Conservation (phyloP, 2,888 invertebrate genomes). For the Lepeophtheirus nordmannii region DNA sequence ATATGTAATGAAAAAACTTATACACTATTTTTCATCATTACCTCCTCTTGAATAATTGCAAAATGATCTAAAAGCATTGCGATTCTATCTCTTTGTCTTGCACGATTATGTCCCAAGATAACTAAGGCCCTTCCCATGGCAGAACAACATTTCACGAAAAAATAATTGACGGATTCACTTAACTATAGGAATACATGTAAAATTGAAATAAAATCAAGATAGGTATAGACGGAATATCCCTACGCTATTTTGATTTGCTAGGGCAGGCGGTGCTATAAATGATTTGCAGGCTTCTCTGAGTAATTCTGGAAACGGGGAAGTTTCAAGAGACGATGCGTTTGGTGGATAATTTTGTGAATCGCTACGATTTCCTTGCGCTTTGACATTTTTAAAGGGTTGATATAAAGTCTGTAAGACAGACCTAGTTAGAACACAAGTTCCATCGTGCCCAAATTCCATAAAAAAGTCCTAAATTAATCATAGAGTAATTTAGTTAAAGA, state of each 20-base stretch:
- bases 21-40: conserved; percentile 33
- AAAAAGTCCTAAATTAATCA: conserved; percentile 11
- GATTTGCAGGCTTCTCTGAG: conserved; percentile 65
- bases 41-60: conserved; percentile 78
- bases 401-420: conserved; percentile 33
- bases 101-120: conserved; percentile 83
- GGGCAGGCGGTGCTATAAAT: conserved; percentile 75
- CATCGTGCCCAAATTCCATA: conserved; percentile 25
- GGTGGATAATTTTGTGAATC: no score
- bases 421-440: conserved; percentile 37
- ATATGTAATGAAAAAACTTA: no score
- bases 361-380: no score
- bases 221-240: background rate
- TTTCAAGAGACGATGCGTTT: conserved; percentile 36
- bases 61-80: conserved; percentile 78
- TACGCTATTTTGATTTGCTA: conserved; percentile 46
- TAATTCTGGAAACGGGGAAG: conserved; percentile 54
- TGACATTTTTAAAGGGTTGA: conserved; percentile 26
- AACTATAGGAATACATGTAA: conserved; percentile 39
- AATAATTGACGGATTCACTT: conserved; percentile 72
- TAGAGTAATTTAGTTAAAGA: background rate
- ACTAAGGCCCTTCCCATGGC: conserved; percentile 72
- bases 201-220: background rate
- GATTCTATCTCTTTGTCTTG: conserved; percentile 82
- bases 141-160: conserved; percentile 66